These are phyloP conservation scores for Amblyteles armatorius DNA, from an alignment of 2,888 invertebrate species.

Conservation along the genomic window DNA sequence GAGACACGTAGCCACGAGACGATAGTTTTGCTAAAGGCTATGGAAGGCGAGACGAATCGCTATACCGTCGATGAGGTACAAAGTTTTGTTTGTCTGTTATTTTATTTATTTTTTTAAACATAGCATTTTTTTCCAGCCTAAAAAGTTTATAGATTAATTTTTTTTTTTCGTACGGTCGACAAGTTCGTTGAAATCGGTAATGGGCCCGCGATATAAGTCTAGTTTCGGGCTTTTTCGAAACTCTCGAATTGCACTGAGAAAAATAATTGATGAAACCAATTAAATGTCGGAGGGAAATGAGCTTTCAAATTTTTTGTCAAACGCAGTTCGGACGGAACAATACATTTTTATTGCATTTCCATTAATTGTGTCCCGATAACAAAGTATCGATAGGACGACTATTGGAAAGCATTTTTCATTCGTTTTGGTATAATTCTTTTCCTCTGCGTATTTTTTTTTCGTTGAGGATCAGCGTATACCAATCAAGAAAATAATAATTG, in stretches of 20 bases:
- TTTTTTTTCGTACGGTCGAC: background rate
- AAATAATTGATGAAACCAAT: no score
- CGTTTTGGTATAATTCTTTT: background rate
- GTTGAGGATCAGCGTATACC: no score
- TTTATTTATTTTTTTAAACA: background rate
- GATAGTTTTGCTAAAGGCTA: conserved; percentile 23
- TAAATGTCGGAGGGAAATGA: no score
- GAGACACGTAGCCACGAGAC: conserved; percentile 32
- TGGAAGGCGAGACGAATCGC: conserved; percentile 19
- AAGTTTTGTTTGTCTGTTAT: background rate
- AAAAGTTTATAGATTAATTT: background rate
- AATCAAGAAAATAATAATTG: no score
- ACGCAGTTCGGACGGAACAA: background rate
- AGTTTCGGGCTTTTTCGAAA: background rate
- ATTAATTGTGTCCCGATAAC: background rate
- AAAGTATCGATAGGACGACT: background rate
- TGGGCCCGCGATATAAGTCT: background rate
- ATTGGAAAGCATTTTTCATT: background rate
- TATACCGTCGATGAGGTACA: background rate
- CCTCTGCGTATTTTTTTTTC: background rate
- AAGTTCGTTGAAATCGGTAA: background rate
- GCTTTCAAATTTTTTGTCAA: background rate
- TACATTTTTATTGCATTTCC: background rate
- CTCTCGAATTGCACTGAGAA: background rate
- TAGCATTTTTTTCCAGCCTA: background rate